Conservation (phyloP, 2,888 invertebrate species). For the Drosophila borealis region DNA sequence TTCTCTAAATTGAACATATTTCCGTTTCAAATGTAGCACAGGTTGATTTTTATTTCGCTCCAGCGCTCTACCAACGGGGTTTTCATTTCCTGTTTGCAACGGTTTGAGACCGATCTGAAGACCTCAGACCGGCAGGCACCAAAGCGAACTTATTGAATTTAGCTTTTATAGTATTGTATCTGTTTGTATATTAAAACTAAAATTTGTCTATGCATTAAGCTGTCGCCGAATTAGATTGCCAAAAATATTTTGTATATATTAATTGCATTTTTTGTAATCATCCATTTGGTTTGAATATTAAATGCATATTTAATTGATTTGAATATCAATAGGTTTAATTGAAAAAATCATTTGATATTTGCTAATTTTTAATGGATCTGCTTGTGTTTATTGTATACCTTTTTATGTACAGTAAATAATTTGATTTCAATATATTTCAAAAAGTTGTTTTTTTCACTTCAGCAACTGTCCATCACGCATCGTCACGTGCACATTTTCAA, state of each 20-base stretch:
- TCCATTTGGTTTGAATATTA: neutral
- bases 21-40: conserved; percentile 56
- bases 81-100: conserved; percentile 67
- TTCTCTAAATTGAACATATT: conserved; percentile 73
- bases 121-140: conserved; percentile 17
- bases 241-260: too few species aligned
- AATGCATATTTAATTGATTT: neutral
- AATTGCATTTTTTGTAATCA: too few species aligned
- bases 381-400: neutral
- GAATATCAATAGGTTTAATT: neutral
- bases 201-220: too few species aligned
- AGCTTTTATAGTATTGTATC: neutral
- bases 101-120: conserved; percentile 13
- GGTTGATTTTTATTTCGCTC: conserved; percentile 7
- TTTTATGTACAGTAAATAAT: conserved; percentile 6
- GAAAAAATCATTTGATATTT: neutral
- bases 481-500: conserved; percentile 22
- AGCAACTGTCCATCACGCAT: conserved; percentile 2
- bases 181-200: neutral
- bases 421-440: conserved; percentile 45
- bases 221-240: too few species aligned
- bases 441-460: conserved; percentile 21
- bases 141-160: conserved; percentile 1
- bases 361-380: neutral
- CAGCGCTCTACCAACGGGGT: conserved; percentile 38